Evolutionary conservation across 2,797 vertebrate genomes (phyloP), one percentile per base, ranked within the genome.

Genomic region (Danio albolineatus): DNA sequence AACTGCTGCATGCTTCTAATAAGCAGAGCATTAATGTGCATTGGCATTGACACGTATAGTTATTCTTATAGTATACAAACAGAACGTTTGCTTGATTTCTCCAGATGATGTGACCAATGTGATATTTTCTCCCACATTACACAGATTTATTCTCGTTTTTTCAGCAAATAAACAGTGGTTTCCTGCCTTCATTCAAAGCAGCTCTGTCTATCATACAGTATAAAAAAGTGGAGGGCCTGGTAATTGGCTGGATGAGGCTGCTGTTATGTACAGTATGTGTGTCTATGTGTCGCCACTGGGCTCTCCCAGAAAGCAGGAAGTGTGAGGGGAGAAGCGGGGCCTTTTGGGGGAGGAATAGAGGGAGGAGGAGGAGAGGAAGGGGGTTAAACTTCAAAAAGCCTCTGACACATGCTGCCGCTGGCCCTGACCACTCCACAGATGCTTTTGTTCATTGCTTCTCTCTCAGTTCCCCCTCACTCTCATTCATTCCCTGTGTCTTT

Each of bases 361-460:
- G 53, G 66, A 82, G 71, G 84, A 84, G 85, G 80, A 80, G 81
- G 78, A 79, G 82, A 71, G 62, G 83, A 73, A 85, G 85, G 78
- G 79, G 87, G 82, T 84, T 84, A 82, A 92, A 92, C 91, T 93
- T 92, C 90, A 93, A 94, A 94, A 91, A 89, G 87, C 89, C 81
- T 88, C 85, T 85, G 89, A 90, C 85, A 89, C 89, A 88, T 89
- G 91, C 90, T 86, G 90, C 88, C 72, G 86, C 90, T 85, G 90
- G 91, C 88, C 84, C 90, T 91, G 92, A 92, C 92, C 92, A 89
- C 89, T 91, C 90, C 75, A 89, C 92, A 91, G 88, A 93, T 91
- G 93, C 93, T 94, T 93, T 93, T 92, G 91, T 93, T 92, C 92
- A 91, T 85, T 76, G 53, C 85, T 85, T 86, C 46, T 46, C 65